Base-by-base conservation (phyloP, 2,113 vertebrate species). In the Petaurus breviceps region DNA sequence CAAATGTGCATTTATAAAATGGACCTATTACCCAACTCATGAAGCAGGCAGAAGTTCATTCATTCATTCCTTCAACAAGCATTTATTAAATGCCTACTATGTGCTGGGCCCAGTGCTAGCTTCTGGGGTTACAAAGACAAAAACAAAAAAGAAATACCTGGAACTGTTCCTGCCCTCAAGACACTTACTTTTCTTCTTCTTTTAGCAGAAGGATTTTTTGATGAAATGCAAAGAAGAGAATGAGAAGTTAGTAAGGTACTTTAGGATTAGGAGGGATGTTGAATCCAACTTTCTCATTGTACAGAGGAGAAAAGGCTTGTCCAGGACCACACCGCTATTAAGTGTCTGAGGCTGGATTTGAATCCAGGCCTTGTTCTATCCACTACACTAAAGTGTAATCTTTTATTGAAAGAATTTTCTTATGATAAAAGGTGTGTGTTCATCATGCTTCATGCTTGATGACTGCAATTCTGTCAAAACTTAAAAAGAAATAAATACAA, bases 1-100 rank as follows among this genome's bases (percentile, higher is more conserved):
- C 49, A 53, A 12, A 25, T 23, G 49, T 94, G 9, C 92, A 28
- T 93, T 94, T 97, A 89, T 28, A 77, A 96, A 98, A 94, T 95
- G 50, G 0, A 93, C 5, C 9, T 95, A 89, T 53, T 91, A 52
- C 37, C 92, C 84, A 46, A 28, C 91, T 25, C 57, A 89, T 61
- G 54, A 57, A 68, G 92, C 51, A 51, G 0, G 1, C 52, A 37
- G 89, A 12, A 84, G 53, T 96, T 95, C 51, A 53, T 90, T 49
- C 37, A 14, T 77, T 84, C 68, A 84, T 84, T 84, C 68, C 37
- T 84, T 84, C 16, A 23, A 84, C 68, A 84, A 84, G n/a, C 7
- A 43, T 84, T 84, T 84, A 84, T 84, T 84, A 43, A 43, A 84
- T 84, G 19, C n/a, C 68, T 84, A 84, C n/a, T 43, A 84, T 84